These are phyloP conservation scores for Zaprionus ghesquierei DNA, from an alignment of 1,140 invertebrate species.

Conservation along the genomic window DNA sequence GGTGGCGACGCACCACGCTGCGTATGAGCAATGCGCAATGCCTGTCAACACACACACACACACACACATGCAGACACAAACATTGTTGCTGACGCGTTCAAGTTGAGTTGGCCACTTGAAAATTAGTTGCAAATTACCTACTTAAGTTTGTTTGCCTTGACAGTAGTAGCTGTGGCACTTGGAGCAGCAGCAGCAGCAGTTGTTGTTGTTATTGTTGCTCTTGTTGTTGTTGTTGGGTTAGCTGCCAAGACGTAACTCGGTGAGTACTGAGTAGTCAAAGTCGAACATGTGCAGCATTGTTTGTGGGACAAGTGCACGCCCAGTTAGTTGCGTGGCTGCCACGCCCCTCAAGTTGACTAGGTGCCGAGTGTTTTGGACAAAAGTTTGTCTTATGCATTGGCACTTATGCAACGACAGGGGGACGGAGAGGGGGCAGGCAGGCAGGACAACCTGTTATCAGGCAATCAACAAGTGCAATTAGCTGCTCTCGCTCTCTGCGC, in stretches of 20 bases:
- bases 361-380: conserved; percentile 29
- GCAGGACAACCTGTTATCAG: conserved; percentile 65
- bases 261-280: conserved; percentile 8
- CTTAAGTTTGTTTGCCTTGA: conserved; percentile 71
- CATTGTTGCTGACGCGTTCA: conserved; percentile 38
- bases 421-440: background rate
- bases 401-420: conserved; percentile 54
- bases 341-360: conserved; percentile 47
- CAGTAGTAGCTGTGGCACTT: conserved; percentile 22
- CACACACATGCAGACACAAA: background rate
- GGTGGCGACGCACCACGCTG: conserved; percentile 38
- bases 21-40: conserved; percentile 70
- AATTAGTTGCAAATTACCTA: conserved; percentile 80
- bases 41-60: conserved; percentile 13
- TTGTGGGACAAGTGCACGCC: conserved; percentile 9
- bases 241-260: conserved; percentile 19
- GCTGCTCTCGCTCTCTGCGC: conserved; percentile 51
- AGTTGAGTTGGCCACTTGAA: conserved; percentile 63
- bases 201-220: background rate
- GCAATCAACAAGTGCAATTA: conserved; percentile 78
- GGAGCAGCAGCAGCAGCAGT: background rate
- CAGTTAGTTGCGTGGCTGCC: conserved; percentile 55
- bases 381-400: conserved; percentile 71
- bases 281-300: conserved; percentile 61
- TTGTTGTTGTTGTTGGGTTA: background rate